phyloP scores from a whole-genome alignment of 2,113 vertebrate genomes.

The Malurus melanocephalus region DNA sequence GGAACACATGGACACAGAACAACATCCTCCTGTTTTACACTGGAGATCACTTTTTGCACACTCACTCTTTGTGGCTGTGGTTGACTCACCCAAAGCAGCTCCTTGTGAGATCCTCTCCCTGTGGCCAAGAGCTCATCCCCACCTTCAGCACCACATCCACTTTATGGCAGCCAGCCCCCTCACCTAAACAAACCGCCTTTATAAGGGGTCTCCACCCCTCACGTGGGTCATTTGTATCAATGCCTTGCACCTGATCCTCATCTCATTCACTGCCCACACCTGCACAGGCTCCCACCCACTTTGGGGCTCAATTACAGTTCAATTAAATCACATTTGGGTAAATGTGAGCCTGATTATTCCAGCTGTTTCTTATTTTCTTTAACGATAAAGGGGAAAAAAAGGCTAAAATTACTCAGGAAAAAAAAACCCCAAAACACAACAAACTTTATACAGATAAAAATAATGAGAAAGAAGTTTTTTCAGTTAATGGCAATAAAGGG shows the following conservation, averaged over 20 bases:
- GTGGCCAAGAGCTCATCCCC: accelerated
- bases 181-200: accelerated
- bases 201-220: too few relatives aligned
- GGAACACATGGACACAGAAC: neutral
- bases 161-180: accelerated
- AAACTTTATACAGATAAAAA: neutral
- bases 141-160: accelerated
- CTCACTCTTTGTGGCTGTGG: neutral
- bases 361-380: neutral
- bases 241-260: neutral
- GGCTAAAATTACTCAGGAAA: neutral
- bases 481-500: neutral
- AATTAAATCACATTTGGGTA: neutral
- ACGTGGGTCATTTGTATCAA: neutral
- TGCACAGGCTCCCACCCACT: neutral
- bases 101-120: accelerated
- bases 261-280: neutral
- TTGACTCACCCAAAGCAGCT: accelerated
- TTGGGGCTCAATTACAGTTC: neutral
- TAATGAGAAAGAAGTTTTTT: neutral
- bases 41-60: accelerated
- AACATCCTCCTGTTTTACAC: neutral
- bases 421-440: neutral
- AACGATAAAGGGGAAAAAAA: neutral
- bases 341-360: neutral